Evolutionary conservation across 1,140 invertebrate genomes (phyloP), one percentile per base, ranked within the genome.

Genomic region (Wasmannia auropunctata): DNA sequence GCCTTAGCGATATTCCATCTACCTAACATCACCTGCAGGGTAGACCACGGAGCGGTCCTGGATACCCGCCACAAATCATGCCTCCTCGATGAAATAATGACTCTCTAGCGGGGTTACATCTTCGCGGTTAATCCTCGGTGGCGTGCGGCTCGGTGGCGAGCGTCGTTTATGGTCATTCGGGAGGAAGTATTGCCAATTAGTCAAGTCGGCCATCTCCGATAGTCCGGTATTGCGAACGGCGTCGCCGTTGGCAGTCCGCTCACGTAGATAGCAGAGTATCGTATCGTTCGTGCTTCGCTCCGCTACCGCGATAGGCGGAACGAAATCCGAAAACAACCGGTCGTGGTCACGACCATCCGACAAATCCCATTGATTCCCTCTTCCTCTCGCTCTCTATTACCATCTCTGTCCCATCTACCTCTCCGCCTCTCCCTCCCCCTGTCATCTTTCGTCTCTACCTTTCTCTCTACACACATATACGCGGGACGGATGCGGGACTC

Each of bases 111-210:
- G 62, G 75, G 60, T 85, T 80, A 65, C 74, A 67, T 86, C 86
- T 87, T 79, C 60, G 51, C 74, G 83, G 63, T 87, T 87, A 87
- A 87, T 87, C 51, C 63, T 37, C 62, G 60, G 60, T 84, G 46
- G 65, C 49, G 46, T 25, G n/a, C n/a, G n/a, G 51, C 43, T 51
- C 43, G 63, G 70, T 76, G 83, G 67, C 43, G 69, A 46, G 72
- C 46, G 49, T 86, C 83, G 74, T 87, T 87, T 87, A 87, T 86
- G 83, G 83, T 69, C 86, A 86, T 87, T 80, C 84, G 85, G 43
- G 87, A 89, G 88, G 88, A 92, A 92, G 89, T 89, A 93, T 92
- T 91, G 92, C 91, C 92, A 92, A 93, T 93, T 93, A 93, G 91
- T 92, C 91, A 92, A 90, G 91, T 87, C 75, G 85, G 75, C 88